phyloP scores from a whole-genome alignment of 2,797 vertebrate genomes.

The Anabacerthia variegaticeps region DNA sequence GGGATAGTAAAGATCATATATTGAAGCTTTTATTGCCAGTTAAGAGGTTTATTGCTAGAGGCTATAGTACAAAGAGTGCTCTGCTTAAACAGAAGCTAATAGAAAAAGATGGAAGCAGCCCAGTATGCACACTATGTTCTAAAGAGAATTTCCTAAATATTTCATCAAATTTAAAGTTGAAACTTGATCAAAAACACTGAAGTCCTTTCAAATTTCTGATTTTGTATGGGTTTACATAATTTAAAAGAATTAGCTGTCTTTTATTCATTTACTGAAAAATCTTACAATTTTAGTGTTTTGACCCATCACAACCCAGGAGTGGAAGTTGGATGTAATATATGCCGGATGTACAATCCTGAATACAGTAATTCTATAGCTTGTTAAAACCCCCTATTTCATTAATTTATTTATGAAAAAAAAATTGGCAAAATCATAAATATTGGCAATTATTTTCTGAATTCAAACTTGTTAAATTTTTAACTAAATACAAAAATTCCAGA shows the following conservation, averaged over 20 bases:
- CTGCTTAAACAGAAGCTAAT: conserved; percentile 8
- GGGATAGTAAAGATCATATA: background rate
- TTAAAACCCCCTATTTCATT: background rate
- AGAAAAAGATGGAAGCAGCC: background rate
- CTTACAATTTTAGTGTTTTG: background rate
- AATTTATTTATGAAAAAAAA: background rate
- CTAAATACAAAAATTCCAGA: background rate
- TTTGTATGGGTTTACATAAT: background rate
- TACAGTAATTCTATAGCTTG: background rate
- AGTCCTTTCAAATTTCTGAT: background rate
- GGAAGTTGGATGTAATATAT: background rate
- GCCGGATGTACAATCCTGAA: background rate
- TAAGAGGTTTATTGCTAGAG: conserved; percentile 32
- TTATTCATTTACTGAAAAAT: background rate
- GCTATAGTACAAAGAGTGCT: background rate
- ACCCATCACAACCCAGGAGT: background rate
- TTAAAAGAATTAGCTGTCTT: background rate
- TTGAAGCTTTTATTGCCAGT: background rate
- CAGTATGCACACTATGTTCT: background rate
- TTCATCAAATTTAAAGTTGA: background rate
- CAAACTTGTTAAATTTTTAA: background rate
- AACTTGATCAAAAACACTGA: background rate
- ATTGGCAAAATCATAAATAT: background rate
- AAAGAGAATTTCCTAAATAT: background rate
- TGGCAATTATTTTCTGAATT: background rate